Percentiles rank a stretch among this genome's conserved stretches.
Conservation (phyloP, 2,113 vertebrate species). For the Erythrocercus mccallii region DNA sequence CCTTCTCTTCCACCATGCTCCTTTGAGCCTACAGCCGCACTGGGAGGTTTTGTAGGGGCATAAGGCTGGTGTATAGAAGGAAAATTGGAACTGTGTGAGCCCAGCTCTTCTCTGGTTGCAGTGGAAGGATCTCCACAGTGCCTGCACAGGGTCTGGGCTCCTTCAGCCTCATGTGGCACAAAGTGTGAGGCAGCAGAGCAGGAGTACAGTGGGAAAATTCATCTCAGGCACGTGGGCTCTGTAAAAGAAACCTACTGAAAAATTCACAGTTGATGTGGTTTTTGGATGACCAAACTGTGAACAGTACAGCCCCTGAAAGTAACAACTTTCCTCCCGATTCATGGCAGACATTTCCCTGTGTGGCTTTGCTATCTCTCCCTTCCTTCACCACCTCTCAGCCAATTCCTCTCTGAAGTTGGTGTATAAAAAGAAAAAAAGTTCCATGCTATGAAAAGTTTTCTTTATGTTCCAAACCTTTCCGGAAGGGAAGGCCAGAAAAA, state of each 20-base stretch:
- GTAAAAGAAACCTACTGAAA: background rate
- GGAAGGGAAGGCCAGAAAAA: background rate
- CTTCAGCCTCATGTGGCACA: background rate
- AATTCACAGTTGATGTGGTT: background rate
- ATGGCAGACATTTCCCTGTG: background rate
- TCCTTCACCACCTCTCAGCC: background rate
- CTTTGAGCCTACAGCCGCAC: background rate
- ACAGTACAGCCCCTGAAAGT: background rate
- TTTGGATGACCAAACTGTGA: background rate
- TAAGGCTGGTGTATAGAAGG: background rate
- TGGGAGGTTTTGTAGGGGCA: background rate
- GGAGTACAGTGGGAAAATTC: background rate
- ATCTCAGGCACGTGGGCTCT: background rate
- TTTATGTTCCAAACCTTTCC: background rate
- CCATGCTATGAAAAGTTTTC: background rate
- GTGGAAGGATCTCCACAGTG: background rate
- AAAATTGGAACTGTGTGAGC: background rate
- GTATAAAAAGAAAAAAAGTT: background rate
- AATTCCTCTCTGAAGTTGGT: background rate
- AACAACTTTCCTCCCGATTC: background rate
- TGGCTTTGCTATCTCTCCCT: background rate
- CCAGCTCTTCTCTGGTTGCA: fast-evolving
- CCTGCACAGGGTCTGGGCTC: background rate
- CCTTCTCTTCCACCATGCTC: background rate
- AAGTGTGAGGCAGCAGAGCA: background rate